Percentiles rank a stretch among this genome's conserved stretches.
These are phyloP conservation scores for Orientallactaga bullata DNA, from an alignment of 2,113 vertebrate species.

Conservation along the genomic window DNA sequence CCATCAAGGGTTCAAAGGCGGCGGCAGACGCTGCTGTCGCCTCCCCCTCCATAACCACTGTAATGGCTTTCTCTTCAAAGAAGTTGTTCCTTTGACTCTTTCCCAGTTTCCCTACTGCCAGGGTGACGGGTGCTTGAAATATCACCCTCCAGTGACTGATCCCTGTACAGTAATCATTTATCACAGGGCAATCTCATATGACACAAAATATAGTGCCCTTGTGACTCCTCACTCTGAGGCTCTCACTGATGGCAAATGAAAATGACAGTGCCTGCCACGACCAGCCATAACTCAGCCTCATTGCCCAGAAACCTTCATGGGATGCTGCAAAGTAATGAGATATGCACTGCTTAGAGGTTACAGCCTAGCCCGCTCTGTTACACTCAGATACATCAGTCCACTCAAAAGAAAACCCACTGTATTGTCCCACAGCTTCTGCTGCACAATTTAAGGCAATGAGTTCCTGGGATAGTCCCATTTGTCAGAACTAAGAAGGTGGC, in stretches of 20 bases:
- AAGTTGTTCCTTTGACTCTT: not conserved
- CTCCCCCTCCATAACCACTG: not conserved
- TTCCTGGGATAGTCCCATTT: not conserved
- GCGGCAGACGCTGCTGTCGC: not conserved
- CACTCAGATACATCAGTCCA: not conserved
- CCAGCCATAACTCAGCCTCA: constrained; percentile 67
- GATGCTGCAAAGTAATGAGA: constrained; percentile 45
- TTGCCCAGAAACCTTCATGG: constrained; percentile 63
- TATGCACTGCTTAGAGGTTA: constrained; percentile 2
- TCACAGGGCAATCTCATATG: constrained; percentile 66
- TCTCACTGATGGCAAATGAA: constrained; percentile 69
- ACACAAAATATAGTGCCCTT: constrained; percentile 75
- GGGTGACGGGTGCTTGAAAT: constrained; percentile 50
- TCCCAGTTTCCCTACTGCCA: not conserved
- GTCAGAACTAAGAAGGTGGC: not conserved
- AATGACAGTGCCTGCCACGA: constrained; percentile 60
- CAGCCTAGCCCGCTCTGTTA: not conserved
- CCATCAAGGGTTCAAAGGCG: constrained; percentile 21
- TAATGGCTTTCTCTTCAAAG: constrained; percentile 25
- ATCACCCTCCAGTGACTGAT: constrained; percentile 32
- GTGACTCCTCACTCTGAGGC: constrained; percentile 68
- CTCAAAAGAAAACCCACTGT: not conserved
- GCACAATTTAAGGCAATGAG: constrained; percentile 11
- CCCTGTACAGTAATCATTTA: constrained; percentile 50
- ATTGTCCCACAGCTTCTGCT: not conserved